phyloP scores from a whole-genome alignment of 2,888 invertebrate species.

The Octodonta nipae region DNA sequence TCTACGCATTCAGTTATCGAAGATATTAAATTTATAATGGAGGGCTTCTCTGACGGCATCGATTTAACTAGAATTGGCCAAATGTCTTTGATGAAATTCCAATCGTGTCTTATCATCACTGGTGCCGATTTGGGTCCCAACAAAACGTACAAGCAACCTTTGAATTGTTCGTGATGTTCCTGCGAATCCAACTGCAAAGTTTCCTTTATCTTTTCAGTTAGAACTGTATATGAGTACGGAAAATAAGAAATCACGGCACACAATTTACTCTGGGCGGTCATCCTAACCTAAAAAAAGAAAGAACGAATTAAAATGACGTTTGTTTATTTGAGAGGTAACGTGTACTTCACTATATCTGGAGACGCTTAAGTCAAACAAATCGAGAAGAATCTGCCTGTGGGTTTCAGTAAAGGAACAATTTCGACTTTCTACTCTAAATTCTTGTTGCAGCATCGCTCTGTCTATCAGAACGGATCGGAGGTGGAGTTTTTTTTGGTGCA shows the following conservation, averaged over 20 bases:
- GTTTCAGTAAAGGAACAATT: conserved; percentile 43
- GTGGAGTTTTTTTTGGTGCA: conserved; percentile 48
- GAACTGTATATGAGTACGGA: conserved; percentile 54
- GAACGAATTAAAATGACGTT: background rate
- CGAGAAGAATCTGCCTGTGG: conserved; percentile 46
- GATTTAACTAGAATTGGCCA: conserved; percentile 71
- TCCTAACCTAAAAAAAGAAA: conserved; percentile 41
- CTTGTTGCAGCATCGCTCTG: conserved; percentile 52
- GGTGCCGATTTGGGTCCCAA: conserved; percentile 52
- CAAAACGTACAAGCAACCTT: conserved; percentile 67
- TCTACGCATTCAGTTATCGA: conserved; percentile 42
- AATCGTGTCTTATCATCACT: conserved; percentile 59
- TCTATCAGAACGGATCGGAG: conserved; percentile 52
- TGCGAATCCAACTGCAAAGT: conserved; percentile 48
- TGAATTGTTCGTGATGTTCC: conserved; percentile 53
- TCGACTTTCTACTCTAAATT: conserved; percentile 38
- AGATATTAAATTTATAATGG: conserved; percentile 54
- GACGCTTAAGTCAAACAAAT: conserved; percentile 48
- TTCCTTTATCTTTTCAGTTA: conserved; percentile 49
- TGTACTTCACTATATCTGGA: conserved; percentile 54
- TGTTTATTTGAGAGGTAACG: conserved; percentile 14
- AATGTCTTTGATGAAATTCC: conserved; percentile 53
- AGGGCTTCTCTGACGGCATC: conserved; percentile 74
- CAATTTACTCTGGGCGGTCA: conserved; percentile 52
- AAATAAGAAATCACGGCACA: conserved; percentile 49